These are phyloP conservation scores for Hassar affinis DNA, from an alignment of 2,113 vertebrate genomes.

Conservation along the genomic window DNA sequence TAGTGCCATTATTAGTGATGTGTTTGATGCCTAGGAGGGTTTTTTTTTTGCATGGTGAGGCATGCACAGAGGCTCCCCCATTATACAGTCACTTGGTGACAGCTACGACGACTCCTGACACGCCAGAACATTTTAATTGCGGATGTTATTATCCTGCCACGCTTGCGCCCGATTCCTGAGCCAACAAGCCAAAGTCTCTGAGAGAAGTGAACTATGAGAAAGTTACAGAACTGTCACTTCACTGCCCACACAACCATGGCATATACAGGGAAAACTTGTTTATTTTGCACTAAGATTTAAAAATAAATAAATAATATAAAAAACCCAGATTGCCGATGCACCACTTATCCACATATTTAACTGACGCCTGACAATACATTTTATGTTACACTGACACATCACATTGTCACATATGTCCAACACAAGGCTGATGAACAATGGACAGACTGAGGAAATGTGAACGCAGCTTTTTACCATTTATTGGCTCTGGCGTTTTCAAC, in stretches of 20 bases:
- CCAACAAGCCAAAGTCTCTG: conserved; percentile 23
- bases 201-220: conserved; percentile 42
- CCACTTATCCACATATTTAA: conserved; percentile 21
- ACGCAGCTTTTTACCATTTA: conserved; percentile 10
- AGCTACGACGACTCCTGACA: conserved; percentile 64
- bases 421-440: conserved; percentile 38
- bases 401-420: conserved; percentile 30
- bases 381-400: conserved; percentile 9
- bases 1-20: conserved; percentile 71
- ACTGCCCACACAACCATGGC: conserved; percentile 35
- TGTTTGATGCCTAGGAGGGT: conserved; percentile 68
- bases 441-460: conserved; percentile 28
- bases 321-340: conserved; percentile 11
- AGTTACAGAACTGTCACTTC: conserved; percentile 35
- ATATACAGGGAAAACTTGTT: conserved; percentile 30
- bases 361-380: conserved; percentile 41
- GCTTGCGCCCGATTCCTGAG: conserved; percentile 52
- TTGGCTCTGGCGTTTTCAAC: neutral
- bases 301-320: neutral
- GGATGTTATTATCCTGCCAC: conserved; percentile 70
- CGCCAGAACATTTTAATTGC: conserved; percentile 74
- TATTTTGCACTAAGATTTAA: conserved; percentile 12
- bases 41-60: conserved; percentile 62
- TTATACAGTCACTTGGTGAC: conserved; percentile 66
- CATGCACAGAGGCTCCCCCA: conserved; percentile 66